Percentiles rank a stretch among this genome's conserved stretches.
Evolutionary conservation across 2,888 invertebrate species (phyloP).

Genomic region (Drosophila aldrichi): DNA sequence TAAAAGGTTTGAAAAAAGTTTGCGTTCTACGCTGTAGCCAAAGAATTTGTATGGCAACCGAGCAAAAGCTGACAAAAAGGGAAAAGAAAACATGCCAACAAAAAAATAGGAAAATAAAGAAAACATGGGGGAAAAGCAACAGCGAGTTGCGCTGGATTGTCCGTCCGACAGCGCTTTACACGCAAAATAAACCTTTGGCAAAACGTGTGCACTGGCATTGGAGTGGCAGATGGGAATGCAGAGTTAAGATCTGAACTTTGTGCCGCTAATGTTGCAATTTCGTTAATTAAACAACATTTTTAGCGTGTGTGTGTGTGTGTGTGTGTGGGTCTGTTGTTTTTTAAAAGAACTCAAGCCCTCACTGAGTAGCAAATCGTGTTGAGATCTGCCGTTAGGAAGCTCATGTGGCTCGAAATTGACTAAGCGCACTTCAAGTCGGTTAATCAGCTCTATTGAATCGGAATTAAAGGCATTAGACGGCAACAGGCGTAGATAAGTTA

Average conservation of each 20-base stretch:
- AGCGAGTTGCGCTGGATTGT: constrained; percentile 13
- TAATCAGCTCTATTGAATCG: neutral
- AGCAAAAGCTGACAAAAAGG: neutral
- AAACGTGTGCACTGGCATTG: neutral
- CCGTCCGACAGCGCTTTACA: constrained; percentile 28
- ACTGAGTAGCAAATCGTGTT: constrained; percentile 54
- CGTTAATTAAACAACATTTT: constrained; percentile 54
- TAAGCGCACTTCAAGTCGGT: neutral
- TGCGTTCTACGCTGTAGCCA: constrained; percentile 24
- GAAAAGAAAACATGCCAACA: neutral
- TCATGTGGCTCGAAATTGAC: neutral
- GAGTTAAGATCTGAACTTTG: constrained; percentile 35
- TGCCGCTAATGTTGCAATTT: constrained; percentile 49
- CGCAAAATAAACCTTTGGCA: constrained; percentile 16
- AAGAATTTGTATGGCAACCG: constrained; percentile 15
- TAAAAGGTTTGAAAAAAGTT: constrained; percentile 49
- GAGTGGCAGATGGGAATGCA: neutral
- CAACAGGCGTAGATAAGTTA: neutral
- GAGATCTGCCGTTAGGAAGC: constrained; percentile 17
- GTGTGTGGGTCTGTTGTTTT: neutral
- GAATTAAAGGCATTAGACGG: neutral
- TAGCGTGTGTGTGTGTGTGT: neutral
- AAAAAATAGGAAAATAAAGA: constrained; percentile 10
- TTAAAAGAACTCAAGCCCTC: constrained; percentile 39
- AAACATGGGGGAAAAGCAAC: constrained; percentile 1